These are phyloP conservation scores for Platygyra sinensis DNA, from an alignment of 64 coral and sea anemone species.

Conservation along the genomic window DNA sequence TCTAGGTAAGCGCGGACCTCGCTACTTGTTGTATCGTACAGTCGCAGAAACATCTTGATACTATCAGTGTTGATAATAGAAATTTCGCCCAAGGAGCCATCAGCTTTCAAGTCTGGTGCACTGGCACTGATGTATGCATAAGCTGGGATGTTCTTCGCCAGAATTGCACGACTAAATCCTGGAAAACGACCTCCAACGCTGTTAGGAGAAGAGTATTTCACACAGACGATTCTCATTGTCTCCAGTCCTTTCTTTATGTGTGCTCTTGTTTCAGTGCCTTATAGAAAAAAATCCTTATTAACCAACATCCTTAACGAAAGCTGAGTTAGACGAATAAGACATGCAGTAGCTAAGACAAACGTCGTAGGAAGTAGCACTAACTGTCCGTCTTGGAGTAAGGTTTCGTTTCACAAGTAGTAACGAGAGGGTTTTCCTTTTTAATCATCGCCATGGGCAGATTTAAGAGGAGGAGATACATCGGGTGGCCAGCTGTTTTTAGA, in stretches of 20 bases:
- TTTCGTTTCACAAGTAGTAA: too few relatives aligned
- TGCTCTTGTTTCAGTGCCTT: neutral
- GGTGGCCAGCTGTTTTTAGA: too few relatives aligned
- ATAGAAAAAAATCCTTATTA: neutral
- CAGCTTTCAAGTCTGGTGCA: neutral
- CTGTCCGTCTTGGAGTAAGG: too few relatives aligned
- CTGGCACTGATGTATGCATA: neutral
- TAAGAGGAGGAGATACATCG: too few relatives aligned
- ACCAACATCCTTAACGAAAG: too few relatives aligned
- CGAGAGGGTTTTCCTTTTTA: too few relatives aligned
- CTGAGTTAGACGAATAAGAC: neutral
- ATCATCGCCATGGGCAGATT: too few relatives aligned
- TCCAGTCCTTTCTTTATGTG: slow-evolving; percentile 15
- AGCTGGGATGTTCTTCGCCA: neutral
- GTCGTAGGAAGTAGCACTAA: too few relatives aligned
- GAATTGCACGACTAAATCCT: slow-evolving; percentile 2
- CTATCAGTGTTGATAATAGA: too few relatives aligned
- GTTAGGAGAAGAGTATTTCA: slow-evolving; percentile 31
- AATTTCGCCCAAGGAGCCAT: too few relatives aligned
- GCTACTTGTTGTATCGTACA: too few relatives aligned
- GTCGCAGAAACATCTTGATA: too few relatives aligned
- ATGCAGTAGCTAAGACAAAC: neutral
- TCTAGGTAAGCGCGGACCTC: neutral
- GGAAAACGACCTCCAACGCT: slow-evolving; percentile 25
- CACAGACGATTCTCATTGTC: neutral